A percentile compares a stretch with the other conserved stretches of the same genome.
Conservation (phyloP, 2,797 vertebrate genomes). For the Halcyon badia region DNA sequence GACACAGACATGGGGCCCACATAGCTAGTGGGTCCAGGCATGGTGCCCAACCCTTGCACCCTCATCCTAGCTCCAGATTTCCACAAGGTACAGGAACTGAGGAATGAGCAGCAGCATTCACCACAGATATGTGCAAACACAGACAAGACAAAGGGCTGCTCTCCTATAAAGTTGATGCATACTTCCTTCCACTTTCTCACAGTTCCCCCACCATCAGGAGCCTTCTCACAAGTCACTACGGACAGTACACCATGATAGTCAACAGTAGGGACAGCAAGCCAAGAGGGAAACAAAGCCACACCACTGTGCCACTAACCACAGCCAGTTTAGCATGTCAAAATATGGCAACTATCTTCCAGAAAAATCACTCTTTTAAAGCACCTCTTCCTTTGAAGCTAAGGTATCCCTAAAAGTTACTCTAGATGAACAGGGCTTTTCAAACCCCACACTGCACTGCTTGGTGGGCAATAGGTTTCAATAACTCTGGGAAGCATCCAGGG, state of each 20-base stretch:
- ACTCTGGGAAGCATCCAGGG: not conserved
- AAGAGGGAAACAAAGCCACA: not conserved
- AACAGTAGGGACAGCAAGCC: fast-evolving
- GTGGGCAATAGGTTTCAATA: not conserved
- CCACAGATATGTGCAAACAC: not conserved
- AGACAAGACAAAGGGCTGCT: not conserved
- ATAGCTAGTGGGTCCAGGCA: fast-evolving
- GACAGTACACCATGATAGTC: not conserved
- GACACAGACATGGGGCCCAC: not conserved
- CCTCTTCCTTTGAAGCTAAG: not conserved
- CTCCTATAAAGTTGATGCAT: not conserved
- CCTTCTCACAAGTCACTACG: not conserved
- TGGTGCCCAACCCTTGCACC: fast-evolving
- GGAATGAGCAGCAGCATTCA: not conserved
- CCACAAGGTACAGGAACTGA: fast-evolving
- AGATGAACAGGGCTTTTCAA: not conserved
- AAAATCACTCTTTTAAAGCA: not conserved
- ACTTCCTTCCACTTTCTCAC: not conserved
- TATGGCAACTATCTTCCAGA: not conserved
- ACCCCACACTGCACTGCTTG: not conserved
- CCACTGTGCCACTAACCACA: not conserved
- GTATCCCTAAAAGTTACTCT: not conserved
- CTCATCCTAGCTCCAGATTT: not conserved
- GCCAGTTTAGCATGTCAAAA: not conserved
- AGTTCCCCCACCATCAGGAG: not conserved